Conservation (phyloP, 1,140 invertebrate genomes). For the Odontomachus brunneus region DNA sequence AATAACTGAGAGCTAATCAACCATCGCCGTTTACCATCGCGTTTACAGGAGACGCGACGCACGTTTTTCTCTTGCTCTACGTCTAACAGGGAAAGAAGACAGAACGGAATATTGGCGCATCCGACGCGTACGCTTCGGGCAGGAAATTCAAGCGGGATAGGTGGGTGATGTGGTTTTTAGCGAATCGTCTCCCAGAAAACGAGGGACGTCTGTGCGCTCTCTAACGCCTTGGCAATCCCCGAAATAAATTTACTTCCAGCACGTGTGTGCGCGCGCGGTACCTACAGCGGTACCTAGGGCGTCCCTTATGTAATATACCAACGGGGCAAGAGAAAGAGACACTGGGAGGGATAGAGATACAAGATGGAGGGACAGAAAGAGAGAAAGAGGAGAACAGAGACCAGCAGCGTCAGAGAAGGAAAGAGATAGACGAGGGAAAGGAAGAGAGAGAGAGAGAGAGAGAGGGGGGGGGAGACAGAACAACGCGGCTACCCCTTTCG, state of each 20-base stretch:
- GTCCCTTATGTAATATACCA: conserved; percentile 68
- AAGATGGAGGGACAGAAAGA: conserved; percentile 17
- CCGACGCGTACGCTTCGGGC: background rate
- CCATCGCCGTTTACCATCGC: background rate
- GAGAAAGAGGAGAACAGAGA: background rate
- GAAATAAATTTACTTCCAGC: conserved; percentile 71
- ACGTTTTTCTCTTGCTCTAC: background rate
- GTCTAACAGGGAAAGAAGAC: background rate
- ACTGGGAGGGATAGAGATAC: background rate
- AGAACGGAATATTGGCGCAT: background rate
- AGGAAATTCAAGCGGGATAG: conserved; percentile 49
- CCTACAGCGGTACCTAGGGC: conserved; percentile 6
- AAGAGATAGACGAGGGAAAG: background rate
- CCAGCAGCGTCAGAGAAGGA: background rate
- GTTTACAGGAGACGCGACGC: background rate
- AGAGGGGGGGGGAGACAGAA: conserved; percentile 10
- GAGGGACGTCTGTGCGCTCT: background rate
- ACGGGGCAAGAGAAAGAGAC: conserved; percentile 32
- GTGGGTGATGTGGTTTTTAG: conserved; percentile 58
- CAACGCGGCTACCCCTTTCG: conserved; percentile 76
- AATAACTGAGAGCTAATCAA: too few relatives aligned
- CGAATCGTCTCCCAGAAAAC: conserved; percentile 50
- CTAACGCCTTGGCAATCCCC: conserved; percentile 61
- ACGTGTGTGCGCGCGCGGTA: conserved; percentile 64
- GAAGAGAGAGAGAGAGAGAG: background rate